Evolutionary conservation across 2,113 vertebrate species (phyloP), one percentile per base, ranked within the genome.

Genomic region (Pteronura brasiliensis): DNA sequence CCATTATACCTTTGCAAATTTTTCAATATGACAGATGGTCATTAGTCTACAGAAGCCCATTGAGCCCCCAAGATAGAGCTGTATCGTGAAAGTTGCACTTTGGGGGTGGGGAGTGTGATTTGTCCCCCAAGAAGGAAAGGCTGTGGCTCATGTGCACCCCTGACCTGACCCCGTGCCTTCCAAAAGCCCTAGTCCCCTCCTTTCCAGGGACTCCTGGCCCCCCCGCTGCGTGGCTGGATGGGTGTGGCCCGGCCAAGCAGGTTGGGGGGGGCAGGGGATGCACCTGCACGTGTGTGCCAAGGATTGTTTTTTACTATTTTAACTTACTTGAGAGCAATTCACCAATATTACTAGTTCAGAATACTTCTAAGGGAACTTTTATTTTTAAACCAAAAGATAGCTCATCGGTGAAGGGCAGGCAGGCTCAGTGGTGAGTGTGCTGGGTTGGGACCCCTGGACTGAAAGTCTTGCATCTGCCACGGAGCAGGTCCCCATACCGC

Each of bases 121-220:
- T 65, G 18, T 18, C 20, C 11, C 8, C 3, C 13, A 15, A 84
- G 44, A 92, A 67, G 44, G 29, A 42, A 83, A 13, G 34, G 11
- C 59, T 0, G 0, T 12, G 36, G 31, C 36, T 63, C 61, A 15
- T 2, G 10, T 6, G 9, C 44, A 49, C 9, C 25, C 72, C 8
- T 0, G 0, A 12, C 13, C 67, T 0, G 0, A 17, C 17, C 65
- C 36, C 20, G 0, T 4, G 18, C 15, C n/a, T 61, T n/a, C 74
- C 18, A 9, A 44, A 0, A 15, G 11, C 5, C 17, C 44, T 4
- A 15, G 25, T 20, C 39, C 15, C 34, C 36, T 52, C 25, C 31
- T 61, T 34, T 39, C 67, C 0, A 4, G 23, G 23, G n/a, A 3
- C 15, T 44, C 47, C 44, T 47, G 63, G 27, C 63, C 25, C 52